Evolutionary conservation across 2,797 vertebrate genomes (phyloP).

Genomic region (Rhynchonycteris naso): DNA sequence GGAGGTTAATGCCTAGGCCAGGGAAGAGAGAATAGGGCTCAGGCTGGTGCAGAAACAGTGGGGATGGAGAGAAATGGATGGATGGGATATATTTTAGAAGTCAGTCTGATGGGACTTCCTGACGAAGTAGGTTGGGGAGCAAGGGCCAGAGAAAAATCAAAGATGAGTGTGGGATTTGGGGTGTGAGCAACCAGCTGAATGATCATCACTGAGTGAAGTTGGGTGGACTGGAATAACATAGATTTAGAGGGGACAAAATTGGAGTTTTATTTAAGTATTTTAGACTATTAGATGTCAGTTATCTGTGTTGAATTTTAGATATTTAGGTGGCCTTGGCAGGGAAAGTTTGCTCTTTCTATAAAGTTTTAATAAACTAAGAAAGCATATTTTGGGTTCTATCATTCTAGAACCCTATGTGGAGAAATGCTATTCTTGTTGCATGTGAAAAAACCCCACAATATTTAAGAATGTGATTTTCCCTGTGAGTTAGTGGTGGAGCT

Average conservation of each 20-base stretch:
- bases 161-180: not conserved
- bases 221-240: not conserved
- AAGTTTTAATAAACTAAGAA: conserved; percentile 34
- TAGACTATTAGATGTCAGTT: not conserved
- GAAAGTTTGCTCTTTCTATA: not conserved
- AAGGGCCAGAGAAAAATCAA: not conserved
- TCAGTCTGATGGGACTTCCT: not conserved
- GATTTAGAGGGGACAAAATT: not conserved
- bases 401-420: not conserved
- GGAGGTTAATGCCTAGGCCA: not conserved
- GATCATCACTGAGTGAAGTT: not conserved
- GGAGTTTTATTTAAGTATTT: not conserved
- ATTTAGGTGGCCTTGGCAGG: not conserved
- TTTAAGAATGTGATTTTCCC: not conserved
- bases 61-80: not conserved
- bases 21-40: not conserved
- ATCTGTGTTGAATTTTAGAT: not conserved
- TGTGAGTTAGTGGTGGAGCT: not conserved
- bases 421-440: not conserved
- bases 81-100: not conserved
- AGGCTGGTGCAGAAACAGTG: not conserved
- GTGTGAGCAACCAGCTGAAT: not conserved
- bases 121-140: not conserved
- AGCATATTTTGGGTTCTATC: not conserved
- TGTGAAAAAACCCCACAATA: not conserved